phyloP scores from a whole-genome alignment of 2,888 invertebrate genomes.

The Nysson spinosus region DNA sequence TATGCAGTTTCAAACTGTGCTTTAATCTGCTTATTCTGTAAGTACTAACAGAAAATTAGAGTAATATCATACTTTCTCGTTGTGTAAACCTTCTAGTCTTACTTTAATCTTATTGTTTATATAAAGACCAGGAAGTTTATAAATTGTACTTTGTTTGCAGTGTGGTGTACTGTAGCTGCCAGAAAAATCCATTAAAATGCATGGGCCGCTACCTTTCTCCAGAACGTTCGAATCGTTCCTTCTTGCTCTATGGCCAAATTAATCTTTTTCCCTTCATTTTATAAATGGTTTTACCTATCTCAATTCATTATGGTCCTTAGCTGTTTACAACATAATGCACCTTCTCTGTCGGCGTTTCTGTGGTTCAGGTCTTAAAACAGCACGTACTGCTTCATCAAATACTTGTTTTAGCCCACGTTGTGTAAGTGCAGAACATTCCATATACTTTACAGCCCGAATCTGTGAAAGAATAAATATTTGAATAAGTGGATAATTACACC shows the following conservation, averaged over 20 bases:
- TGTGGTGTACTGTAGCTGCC: constrained; percentile 62
- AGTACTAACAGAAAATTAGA: constrained; percentile 35
- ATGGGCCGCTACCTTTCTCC: constrained; percentile 43
- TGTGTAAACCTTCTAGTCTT: constrained; percentile 57
- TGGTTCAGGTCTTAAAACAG: constrained; percentile 97
- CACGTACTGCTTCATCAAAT: constrained; percentile 98
- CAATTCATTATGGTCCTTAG: constrained; percentile 42
- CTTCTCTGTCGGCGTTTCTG: constrained; percentile 96
- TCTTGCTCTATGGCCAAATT: constrained; percentile 39
- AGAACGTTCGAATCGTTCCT: constrained; percentile 46
- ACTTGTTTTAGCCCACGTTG: constrained; percentile 98
- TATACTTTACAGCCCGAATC: constrained; percentile 98
- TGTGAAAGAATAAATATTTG: too few species aligned
- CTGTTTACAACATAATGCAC: constrained; percentile 87
- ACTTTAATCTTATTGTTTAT: constrained; percentile 44
- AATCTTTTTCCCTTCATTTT: constrained; percentile 53
- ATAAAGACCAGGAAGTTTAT: constrained; percentile 50
- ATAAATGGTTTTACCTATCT: constrained; percentile 54
- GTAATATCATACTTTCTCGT: constrained; percentile 39
- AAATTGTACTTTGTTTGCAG: constrained; percentile 65
- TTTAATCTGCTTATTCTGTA: constrained; percentile 11
- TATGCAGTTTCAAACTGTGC: constrained; percentile 21
- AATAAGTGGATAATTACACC: too few species aligned
- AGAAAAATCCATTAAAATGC: constrained; percentile 52
- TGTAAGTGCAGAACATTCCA: constrained; percentile 99